Evolutionary conservation across 2,113 vertebrate species (phyloP).

Genomic region (Miniopterus natalensis): DNA sequence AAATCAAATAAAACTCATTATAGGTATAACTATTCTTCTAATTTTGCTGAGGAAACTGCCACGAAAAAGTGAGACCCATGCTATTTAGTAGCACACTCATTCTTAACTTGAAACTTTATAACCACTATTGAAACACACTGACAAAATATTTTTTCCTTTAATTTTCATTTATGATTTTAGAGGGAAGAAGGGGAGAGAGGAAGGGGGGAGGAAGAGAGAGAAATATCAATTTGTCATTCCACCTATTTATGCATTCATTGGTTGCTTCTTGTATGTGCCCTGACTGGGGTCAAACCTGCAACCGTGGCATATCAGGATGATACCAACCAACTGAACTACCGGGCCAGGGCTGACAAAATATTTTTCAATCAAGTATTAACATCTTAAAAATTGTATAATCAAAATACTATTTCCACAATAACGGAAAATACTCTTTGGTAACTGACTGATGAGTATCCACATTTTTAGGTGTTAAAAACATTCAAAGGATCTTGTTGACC

Average conservation of each 20-base stretch:
- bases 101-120: slow-evolving; percentile 35
- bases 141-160: slow-evolving; percentile 27
- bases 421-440: not conserved
- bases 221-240: not conserved
- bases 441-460: not conserved
- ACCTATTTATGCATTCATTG: not conserved
- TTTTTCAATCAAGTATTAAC: not conserved
- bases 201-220: not conserved
- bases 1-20: not conserved
- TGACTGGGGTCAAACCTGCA: not conserved
- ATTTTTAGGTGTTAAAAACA: slow-evolving; percentile 16
- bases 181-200: too few relatives aligned
- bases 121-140: not conserved
- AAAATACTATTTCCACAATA: not conserved
- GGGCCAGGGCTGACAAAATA: not conserved
- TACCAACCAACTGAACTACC: not conserved
- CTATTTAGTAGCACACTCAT: not conserved
- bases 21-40: not conserved
- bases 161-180: not conserved
- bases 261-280: not conserved
- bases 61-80: not conserved
- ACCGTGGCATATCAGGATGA: not conserved
- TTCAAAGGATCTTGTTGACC: not conserved
- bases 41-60: slow-evolving; percentile 20
- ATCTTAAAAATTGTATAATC: not conserved